Base-by-base conservation (phyloP, 92 coral and sea anemone genomes). In the Zoanthus gigantus region DNA sequence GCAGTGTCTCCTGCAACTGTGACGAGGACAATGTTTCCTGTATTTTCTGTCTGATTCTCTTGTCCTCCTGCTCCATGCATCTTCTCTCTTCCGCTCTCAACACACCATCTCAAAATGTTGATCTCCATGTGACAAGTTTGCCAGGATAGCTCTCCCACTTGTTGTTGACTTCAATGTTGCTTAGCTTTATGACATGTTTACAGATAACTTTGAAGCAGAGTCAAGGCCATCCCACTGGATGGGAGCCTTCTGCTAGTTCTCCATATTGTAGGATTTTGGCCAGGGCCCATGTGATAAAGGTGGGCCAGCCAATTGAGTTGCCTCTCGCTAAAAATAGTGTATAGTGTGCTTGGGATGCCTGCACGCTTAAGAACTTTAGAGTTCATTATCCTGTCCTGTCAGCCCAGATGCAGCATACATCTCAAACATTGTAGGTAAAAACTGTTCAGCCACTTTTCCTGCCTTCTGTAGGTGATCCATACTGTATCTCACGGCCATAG, bases 201-300 rank as follows among this genome's bases (percentile, higher is more conserved):
- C 0, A 73, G 53, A 42, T 46, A 23, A 34, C 77, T 46, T 73
- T 73, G 77, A 12, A 73, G 53, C 56, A n/a, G 57, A 73, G 77
- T 52, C n/a, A 54, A 46, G 56, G 56, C 10, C 18, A 54, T 32
- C 77, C 46, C 45, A 34, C 42, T 34, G 42, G 42, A 34, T 1
- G 42, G 42, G 23, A 23, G 23, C 23, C 23, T 23, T 23, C 77
- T 73, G 77, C 77, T 34, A 42, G 77, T 73, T 73, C 77, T 42
- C 53, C 77, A 46, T 73, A 42, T 54, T 11, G 77, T 73, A 73
- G 48, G 53, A 54, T 1, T 73, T 52, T 18, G 18, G 23, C 77
- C 53, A 34, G 77, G 77, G 77, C 45, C 77, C 77, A 73, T 73
- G 77, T 54, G 46, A 12, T 73, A 14, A 46, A 73, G 52, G 53